Evolutionary conservation across 92 coral and sea anemone species (phyloP).

Genomic region (Parazoanthus swiftii): DNA sequence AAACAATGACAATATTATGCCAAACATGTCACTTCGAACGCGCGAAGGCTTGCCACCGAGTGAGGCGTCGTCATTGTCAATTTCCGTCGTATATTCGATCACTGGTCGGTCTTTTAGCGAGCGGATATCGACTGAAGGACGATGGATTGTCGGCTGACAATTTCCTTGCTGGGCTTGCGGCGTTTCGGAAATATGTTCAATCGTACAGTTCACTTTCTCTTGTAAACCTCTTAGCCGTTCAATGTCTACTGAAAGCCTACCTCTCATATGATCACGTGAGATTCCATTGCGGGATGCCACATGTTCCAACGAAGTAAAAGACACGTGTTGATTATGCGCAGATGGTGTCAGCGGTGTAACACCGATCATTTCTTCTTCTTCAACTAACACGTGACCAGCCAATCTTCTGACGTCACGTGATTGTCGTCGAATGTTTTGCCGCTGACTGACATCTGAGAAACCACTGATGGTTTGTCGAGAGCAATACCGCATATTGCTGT

Average conservation of each 20-base stretch:
- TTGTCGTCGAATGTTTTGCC: constrained; percentile 24
- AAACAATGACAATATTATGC: constrained; percentile 77
- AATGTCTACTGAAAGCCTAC: constrained; percentile 7
- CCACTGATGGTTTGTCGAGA: not conserved
- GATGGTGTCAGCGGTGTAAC: not conserved
- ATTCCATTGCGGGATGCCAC: not conserved
- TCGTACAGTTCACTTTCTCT: not conserved
- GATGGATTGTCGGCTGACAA: constrained; percentile 2
- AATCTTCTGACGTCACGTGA: constrained; percentile 39
- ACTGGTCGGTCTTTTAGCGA: constrained; percentile 29
- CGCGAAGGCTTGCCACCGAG: constrained; percentile 48
- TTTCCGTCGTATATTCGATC: constrained; percentile 40
- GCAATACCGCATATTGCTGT: not conserved
- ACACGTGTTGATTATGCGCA: constrained; percentile 14
- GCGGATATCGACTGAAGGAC: constrained; percentile 28
- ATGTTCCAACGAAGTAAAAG: constrained; percentile 15
- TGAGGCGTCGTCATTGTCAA: constrained; percentile 27
- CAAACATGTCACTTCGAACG: constrained; percentile 78
- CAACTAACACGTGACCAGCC: constrained; percentile 37
- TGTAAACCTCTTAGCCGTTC: not conserved
- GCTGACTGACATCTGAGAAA: constrained; percentile 39
- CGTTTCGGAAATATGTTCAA: not conserved
- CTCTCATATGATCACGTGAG: not conserved
- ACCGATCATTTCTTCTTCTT: constrained; percentile 18
- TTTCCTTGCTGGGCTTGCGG: not conserved